A percentile compares a stretch with the other conserved stretches of the same genome.
Evolutionary conservation across 2,888 invertebrate species (phyloP).

Genomic region (Heliconius ismenius): DNA sequence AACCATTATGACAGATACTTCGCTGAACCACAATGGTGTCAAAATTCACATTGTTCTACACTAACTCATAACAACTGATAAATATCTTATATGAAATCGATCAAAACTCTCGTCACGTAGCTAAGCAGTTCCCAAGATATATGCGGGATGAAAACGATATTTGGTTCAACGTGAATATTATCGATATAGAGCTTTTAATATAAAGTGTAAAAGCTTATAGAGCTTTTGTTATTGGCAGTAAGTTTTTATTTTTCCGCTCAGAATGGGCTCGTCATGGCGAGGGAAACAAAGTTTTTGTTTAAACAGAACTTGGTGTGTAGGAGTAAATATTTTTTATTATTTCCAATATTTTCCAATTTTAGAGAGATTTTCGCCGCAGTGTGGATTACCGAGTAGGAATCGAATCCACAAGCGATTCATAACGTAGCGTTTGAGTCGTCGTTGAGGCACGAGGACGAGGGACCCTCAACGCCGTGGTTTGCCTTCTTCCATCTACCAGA

Average conservation of each 20-base stretch:
- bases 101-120: slow-evolving; percentile 39
- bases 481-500: too few relatives aligned
- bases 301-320: too few relatives aligned
- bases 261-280: background rate
- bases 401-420: too few relatives aligned
- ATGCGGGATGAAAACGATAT: slow-evolving; percentile 35
- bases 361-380: too few relatives aligned
- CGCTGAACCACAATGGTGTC: too few relatives aligned
- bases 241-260: background rate
- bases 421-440: too few relatives aligned
- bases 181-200: slow-evolving; percentile 19
- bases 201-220: slow-evolving; percentile 13
- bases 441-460: too few relatives aligned
- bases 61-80: slow-evolving; percentile 16
- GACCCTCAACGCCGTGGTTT: too few relatives aligned
- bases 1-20: too few relatives aligned
- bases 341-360: too few relatives aligned
- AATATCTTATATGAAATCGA: background rate
- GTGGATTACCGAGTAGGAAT: too few relatives aligned
- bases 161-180: slow-evolving; percentile 29
- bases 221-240: slow-evolving; percentile 2
- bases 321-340: too few relatives aligned
- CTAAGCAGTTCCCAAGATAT: slow-evolving; percentile 40
- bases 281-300: background rate
- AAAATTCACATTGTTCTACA: background rate